These are phyloP conservation scores for Tachysurus fulvidraco DNA, from an alignment of 2,113 vertebrate genomes.

Conservation along the genomic window DNA sequence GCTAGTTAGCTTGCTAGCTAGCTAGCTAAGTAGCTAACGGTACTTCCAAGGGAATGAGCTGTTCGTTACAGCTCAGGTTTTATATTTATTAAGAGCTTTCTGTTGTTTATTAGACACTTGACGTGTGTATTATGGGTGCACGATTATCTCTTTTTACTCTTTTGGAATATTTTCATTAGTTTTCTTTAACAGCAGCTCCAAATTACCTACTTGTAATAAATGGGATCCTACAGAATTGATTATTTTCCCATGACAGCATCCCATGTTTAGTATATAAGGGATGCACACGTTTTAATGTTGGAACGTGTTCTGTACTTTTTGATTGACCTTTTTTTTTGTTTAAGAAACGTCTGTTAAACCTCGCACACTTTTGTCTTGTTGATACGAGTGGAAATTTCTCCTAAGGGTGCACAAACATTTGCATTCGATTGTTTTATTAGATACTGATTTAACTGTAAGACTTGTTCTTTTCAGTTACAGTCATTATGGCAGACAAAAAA, in stretches of 20 bases:
- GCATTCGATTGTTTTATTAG: neutral
- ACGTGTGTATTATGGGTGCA: too few species aligned
- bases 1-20: neutral
- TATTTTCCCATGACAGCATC: neutral
- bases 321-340: neutral
- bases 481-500: conserved; percentile 78
- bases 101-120: too few species aligned
- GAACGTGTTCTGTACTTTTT: too few species aligned
- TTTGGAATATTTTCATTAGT: neutral
- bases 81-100: neutral
- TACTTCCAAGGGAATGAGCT: neutral
- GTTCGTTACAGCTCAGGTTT: neutral
- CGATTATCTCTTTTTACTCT: too few species aligned
- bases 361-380: neutral
- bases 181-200: neutral
- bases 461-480: conserved; percentile 50
- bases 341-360: neutral
- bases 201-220: too few species aligned
- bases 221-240: neutral
- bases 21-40: neutral
- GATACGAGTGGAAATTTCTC: neutral
- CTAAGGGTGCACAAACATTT: neutral
- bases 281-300: too few species aligned
- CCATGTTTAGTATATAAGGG: too few species aligned
- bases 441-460: neutral